phyloP scores from a whole-genome alignment of 2,113 vertebrate genomes.

The Pao palembangensis region DNA sequence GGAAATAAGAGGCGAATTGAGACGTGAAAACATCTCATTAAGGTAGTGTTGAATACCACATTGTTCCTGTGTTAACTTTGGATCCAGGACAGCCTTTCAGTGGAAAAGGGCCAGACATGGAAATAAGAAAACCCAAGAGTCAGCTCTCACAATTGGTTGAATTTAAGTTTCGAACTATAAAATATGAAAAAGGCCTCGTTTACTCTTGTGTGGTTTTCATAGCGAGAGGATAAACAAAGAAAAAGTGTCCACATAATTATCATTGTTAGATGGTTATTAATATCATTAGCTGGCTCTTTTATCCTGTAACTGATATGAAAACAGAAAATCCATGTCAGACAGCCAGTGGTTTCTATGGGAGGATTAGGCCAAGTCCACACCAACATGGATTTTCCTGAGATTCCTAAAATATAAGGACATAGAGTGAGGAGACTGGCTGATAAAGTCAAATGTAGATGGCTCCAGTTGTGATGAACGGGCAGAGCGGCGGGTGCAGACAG shows the following conservation, averaged over 20 bases:
- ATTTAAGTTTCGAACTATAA: neutral
- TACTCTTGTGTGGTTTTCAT: too few relatives aligned
- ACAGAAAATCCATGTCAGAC: neutral
- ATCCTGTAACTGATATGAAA: neutral
- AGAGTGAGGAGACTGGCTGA: too few relatives aligned
- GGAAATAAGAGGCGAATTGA: constrained; percentile 21
- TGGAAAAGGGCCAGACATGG: neutral
- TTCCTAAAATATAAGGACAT: too few relatives aligned
- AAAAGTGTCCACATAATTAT: too few relatives aligned
- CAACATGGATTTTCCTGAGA: too few relatives aligned
- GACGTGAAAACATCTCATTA: constrained; percentile 33
- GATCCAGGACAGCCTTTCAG: neutral
- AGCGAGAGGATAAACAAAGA: too few relatives aligned
- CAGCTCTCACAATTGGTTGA: constrained; percentile 10
- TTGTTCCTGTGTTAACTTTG: constrained; percentile 28
- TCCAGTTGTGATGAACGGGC: too few relatives aligned
- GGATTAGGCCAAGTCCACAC: too few relatives aligned
- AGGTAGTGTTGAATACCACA: constrained; percentile 9
- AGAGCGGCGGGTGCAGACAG: too few relatives aligned
- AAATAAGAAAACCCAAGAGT: constrained; percentile 5
- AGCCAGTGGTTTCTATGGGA: too few relatives aligned
- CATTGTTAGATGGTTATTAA: neutral
- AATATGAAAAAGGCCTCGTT: neutral
- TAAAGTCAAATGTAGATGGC: too few relatives aligned
- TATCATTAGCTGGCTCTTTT: neutral